phyloP scores from a whole-genome alignment of 2,797 vertebrate species.

The Gila robusta region DNA sequence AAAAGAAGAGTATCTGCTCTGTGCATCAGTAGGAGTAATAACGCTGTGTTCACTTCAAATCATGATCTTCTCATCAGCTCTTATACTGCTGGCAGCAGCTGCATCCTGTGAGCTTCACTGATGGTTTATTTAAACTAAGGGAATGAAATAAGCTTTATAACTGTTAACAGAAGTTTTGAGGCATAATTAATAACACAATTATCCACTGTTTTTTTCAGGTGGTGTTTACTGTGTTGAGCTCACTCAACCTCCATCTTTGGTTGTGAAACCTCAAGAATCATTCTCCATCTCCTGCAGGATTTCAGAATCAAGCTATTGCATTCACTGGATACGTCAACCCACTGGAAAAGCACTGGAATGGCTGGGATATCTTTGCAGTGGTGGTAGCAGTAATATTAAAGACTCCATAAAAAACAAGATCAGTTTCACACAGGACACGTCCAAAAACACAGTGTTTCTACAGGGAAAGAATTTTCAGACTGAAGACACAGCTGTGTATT shows the following conservation, averaged over 20 bases:
- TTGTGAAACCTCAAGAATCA: conserved; percentile 2
- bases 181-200: neutral
- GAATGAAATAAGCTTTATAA: neutral
- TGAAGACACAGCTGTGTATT: neutral
- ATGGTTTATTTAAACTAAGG: neutral
- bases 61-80: conserved; percentile 8
- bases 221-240: conserved; percentile 10
- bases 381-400: fast-evolving
- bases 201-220: neutral
- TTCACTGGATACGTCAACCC: conserved; percentile 26
- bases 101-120: conserved; percentile 10
- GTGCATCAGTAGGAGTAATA: neutral
- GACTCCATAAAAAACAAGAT: neutral
- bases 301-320: neutral
- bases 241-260: conserved; percentile 19
- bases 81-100: neutral
- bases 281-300: conserved; percentile 8
- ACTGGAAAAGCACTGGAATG: conserved; percentile 36
- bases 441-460: conserved; percentile 19
- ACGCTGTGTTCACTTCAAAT: neutral
- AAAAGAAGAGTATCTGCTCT: neutral
- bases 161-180: neutral
- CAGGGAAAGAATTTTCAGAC: neutral
- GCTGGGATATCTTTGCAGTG: neutral
- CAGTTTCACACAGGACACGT: neutral